Evolutionary conservation across 1,140 invertebrate genomes (phyloP).

Genomic region (Drosophila mauritiana): DNA sequence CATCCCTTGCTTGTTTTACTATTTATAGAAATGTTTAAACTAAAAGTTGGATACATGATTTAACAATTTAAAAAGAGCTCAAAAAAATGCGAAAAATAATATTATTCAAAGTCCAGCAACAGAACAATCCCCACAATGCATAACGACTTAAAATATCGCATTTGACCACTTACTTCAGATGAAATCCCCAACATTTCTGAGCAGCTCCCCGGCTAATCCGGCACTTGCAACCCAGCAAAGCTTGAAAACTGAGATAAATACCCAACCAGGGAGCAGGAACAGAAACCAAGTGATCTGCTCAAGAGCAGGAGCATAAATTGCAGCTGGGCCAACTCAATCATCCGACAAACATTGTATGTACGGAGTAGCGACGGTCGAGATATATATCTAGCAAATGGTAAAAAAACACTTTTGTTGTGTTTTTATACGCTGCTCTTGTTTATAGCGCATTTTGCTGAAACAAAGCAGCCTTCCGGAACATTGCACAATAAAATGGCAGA

Average conservation of each 20-base stretch:
- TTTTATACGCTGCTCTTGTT: constrained; percentile 63
- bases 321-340: constrained; percentile 62
- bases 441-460: constrained; percentile 78
- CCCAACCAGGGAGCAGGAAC: neutral
- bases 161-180: constrained; percentile 19
- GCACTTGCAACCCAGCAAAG: constrained; percentile 30
- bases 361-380: constrained; percentile 17
- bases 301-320: constrained; percentile 38
- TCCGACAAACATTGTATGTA: constrained; percentile 67
- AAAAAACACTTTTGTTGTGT: constrained; percentile 46
- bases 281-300: neutral
- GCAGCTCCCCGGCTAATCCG: constrained; percentile 29
- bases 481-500: constrained; percentile 73
- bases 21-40: neutral
- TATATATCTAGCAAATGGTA: constrained; percentile 53
- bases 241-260: constrained; percentile 36
- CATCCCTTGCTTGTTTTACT: neutral
- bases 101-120: neutral
- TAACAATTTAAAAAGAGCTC: too few species aligned
- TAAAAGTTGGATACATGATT: too few species aligned
- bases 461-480: constrained; percentile 79
- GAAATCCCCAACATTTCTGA: constrained; percentile 10
- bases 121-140: neutral
- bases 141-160: neutral
- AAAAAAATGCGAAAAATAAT: neutral